Base-by-base conservation (phyloP, 2,113 vertebrate species). In the Phyllopteryx taeniolatus region DNA sequence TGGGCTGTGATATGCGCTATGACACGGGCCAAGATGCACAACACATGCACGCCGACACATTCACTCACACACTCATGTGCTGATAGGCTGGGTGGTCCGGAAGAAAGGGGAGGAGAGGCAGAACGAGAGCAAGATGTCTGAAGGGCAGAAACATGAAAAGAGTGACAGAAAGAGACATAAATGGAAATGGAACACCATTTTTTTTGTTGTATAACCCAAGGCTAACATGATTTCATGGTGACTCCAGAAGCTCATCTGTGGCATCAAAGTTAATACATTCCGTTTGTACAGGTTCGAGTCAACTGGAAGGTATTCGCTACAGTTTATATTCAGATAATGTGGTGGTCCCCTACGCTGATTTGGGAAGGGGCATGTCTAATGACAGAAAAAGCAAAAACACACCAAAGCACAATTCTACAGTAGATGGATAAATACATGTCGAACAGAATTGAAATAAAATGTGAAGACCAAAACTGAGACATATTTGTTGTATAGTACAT, bases 1-100 rank as follows among this genome's bases (percentile, higher is more conserved):
- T 79, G 84, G 78, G 72, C 78, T 84, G 84, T 87, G 83, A 86
- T 84, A 72, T 79, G 75, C 87, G 79, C 77, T 79, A 77, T 83
- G 87, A 84, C 67, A 81, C 75, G 56, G 84, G 70, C 76, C 72
- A 64, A 71, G 75, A 76, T 79, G 73, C 70, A 65, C 77, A 61
- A 73, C 73, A 66, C 70, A 80, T 20, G 56, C 77, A 70, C 71
- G 63, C 64, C 61, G 42, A 69, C 78, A 74, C 79, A 76, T 31
- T 22, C 61, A 68, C 61, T 39, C 65, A 57, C 53, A 42, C 60
- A 62, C 56, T 33, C 69, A 53, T 9, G 73, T 72, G 71, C 68
- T 72, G 43, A 69, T 62, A 51, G 57, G 70, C 79, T 70, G 75
- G 68, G 80, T 80, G 83, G 82, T 86, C 79, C n/a, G 33, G 49